A percentile compares a stretch with the other conserved stretches of the same genome.
Conservation (phyloP, 2,113 vertebrate genomes). For the Ammodytes dubius region DNA sequence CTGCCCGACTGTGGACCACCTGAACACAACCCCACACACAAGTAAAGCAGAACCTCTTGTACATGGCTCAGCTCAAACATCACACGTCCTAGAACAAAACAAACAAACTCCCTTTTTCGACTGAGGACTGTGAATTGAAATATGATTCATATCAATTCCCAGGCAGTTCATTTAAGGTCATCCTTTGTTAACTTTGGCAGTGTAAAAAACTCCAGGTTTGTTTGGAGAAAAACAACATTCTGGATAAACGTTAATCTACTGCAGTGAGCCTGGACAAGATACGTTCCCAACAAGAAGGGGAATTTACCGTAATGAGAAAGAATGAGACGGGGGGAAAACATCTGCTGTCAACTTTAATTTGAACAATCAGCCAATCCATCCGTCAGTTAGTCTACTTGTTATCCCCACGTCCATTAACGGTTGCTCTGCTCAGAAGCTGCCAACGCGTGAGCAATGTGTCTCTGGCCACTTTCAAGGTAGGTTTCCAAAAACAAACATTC, state of each 20-base stretch:
- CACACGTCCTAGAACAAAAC: neutral
- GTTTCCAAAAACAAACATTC: slow-evolving; percentile 66
- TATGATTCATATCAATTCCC: slow-evolving; percentile 34
- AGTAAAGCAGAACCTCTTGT: neutral
- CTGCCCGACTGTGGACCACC: slow-evolving; percentile 50
- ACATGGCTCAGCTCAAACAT: slow-evolving; percentile 41
- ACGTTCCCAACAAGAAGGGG: slow-evolving; percentile 8
- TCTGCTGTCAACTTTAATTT: slow-evolving; percentile 67
- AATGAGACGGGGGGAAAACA: slow-evolving; percentile 44
- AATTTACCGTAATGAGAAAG: slow-evolving; percentile 39
- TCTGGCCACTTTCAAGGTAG: slow-evolving; percentile 71
- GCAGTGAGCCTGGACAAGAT: slow-evolving; percentile 4
- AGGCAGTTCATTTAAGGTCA: slow-evolving; percentile 35
- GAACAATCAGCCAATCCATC: slow-evolving; percentile 63
- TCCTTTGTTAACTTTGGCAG: slow-evolving; percentile 28
- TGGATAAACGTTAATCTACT: slow-evolving; percentile 18
- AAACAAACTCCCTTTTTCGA: neutral
- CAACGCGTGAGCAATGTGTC: slow-evolving; percentile 66
- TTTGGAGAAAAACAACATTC: slow-evolving; percentile 53
- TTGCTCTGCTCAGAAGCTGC: slow-evolving; percentile 51
- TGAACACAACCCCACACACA: slow-evolving; percentile 46
- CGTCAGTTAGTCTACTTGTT: slow-evolving; percentile 65
- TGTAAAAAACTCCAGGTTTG: slow-evolving; percentile 28
- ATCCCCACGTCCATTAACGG: slow-evolving; percentile 62
- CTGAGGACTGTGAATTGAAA: slow-evolving; percentile 20